A percentile compares a stretch with the other conserved stretches of the same genome.
These are phyloP conservation scores for Sebastes jordani DNA, from an alignment of 2,797 vertebrate species.

Conservation along the genomic window DNA sequence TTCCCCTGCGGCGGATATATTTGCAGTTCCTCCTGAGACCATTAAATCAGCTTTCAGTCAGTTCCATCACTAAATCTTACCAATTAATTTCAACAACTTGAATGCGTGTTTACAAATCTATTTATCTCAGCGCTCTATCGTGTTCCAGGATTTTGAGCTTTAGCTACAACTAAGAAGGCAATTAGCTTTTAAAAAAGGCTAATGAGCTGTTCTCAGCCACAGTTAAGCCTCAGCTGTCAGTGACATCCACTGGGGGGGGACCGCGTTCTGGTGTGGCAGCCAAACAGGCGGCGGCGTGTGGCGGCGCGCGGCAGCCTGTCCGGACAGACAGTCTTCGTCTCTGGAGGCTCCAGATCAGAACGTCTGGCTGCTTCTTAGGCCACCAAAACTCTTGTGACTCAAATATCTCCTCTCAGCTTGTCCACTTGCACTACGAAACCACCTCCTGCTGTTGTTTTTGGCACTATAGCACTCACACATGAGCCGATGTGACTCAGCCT, in stretches of 20 bases:
- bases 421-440: slow-evolving; percentile 9
- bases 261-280: not conserved
- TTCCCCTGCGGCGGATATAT: slow-evolving; percentile 16
- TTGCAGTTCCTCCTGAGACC: not conserved
- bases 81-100: slow-evolving; percentile 1
- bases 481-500: not conserved
- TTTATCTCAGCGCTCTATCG: not conserved
- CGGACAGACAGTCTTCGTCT: slow-evolving; percentile 12
- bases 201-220: slow-evolving; percentile 26
- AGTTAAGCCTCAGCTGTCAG: slow-evolving; percentile 44
- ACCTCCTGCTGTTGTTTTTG: slow-evolving; percentile 4
- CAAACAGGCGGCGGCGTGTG: slow-evolving; percentile 4
- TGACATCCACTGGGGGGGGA: not conserved
- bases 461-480: not conserved
- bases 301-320: not conserved
- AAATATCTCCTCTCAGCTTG: slow-evolving; percentile 20
- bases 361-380: slow-evolving; percentile 11
- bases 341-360: slow-evolving; percentile 2
- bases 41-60: not conserved
- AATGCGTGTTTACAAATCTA: slow-evolving; percentile 5
- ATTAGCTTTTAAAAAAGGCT: slow-evolving; percentile 21
- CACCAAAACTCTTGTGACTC: slow-evolving; percentile 11
- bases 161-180: not conserved
- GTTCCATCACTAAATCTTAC: not conserved
- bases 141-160: not conserved